Evolutionary conservation across 1,140 invertebrate species (phyloP).

Genomic region (Pseudachorutes palmiensis): DNA sequence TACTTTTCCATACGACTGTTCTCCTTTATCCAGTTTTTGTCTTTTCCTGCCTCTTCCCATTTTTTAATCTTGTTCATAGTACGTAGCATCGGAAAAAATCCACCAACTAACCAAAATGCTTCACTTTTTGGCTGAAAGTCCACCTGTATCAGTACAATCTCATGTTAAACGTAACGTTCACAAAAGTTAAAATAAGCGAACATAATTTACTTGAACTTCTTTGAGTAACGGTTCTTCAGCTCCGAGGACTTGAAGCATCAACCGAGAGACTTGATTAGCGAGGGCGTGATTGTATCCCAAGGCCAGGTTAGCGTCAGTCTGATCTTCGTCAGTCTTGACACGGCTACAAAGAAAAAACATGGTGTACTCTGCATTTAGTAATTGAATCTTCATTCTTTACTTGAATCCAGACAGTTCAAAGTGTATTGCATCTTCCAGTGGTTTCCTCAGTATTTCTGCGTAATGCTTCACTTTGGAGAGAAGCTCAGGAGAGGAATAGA

Average conservation of each 20-base stretch:
- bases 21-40: background rate
- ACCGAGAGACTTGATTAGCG: constrained; percentile 59
- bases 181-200: constrained; percentile 9
- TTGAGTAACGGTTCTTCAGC: constrained; percentile 43
- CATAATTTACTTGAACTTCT: constrained; percentile 16
- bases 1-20: constrained; percentile 5
- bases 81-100: constrained; percentile 49
- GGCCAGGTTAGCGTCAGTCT: background rate
- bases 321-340: background rate
- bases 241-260: constrained; percentile 52
- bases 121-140: constrained; percentile 66
- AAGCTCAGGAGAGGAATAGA: constrained; percentile 26
- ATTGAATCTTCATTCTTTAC: constrained; percentile 4
- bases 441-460: constrained; percentile 18
- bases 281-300: constrained; percentile 39
- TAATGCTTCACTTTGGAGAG: constrained; percentile 24
- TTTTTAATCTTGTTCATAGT: background rate
- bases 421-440: constrained; percentile 18
- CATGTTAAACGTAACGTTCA: constrained; percentile 11
- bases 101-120: constrained; percentile 68
- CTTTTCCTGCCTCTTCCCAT: background rate
- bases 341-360: background rate
- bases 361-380: background rate
- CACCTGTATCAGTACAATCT: constrained; percentile 45
- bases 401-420: constrained; percentile 16